Base-by-base conservation (phyloP, 2,797 vertebrate species). In the Alouatta caraya region DNA sequence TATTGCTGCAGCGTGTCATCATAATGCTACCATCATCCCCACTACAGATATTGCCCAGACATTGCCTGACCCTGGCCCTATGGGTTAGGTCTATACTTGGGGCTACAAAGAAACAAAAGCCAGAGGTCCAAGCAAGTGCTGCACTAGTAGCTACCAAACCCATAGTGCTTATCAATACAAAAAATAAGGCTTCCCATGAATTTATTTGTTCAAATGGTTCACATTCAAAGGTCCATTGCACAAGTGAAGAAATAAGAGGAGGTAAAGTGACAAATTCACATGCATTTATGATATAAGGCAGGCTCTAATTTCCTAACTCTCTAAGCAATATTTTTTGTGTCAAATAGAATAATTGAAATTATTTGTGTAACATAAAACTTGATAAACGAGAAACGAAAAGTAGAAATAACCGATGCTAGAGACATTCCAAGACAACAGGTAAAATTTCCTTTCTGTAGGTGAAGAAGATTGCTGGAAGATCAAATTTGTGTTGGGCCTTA, bases 1-100 rank as follows among this genome's bases (percentile, higher is more conserved):
- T 7, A 0, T 30, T 0, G 0, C 26, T 46, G 22, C n/a, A 55
- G 42, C 0, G 0, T 4, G 8, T 52, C 72, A 10, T 28, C 52
- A 28, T 21, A 48, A 33, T 0, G 5, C 28, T 0, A 4, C 28
- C 57, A 22, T 4, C 19, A 17, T 28, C 44, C n/a, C 46, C 17
- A 0, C 11, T 15, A 5, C 4, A 26, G 14, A 33, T 6, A 26
- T 48, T 6, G 24, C 33, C 7, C 24, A 8, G 39, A 55, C 52
- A 22, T 22, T 55, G 52, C 52, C 21, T 22, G 52, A 22, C 21
- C 21, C 48, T 37, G 2, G 4, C n/a, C 30, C 52, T 22, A 3
- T 0, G 3, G 12, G 1, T 5, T 12, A 37, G n/a, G 8, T 8
- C 33, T 33, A 12, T 8, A 30, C 5, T 30, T 10, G 4, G 19